These are phyloP conservation scores for Crocallis elinguaria DNA, from an alignment of 2,888 invertebrate species.

Conservation along the genomic window DNA sequence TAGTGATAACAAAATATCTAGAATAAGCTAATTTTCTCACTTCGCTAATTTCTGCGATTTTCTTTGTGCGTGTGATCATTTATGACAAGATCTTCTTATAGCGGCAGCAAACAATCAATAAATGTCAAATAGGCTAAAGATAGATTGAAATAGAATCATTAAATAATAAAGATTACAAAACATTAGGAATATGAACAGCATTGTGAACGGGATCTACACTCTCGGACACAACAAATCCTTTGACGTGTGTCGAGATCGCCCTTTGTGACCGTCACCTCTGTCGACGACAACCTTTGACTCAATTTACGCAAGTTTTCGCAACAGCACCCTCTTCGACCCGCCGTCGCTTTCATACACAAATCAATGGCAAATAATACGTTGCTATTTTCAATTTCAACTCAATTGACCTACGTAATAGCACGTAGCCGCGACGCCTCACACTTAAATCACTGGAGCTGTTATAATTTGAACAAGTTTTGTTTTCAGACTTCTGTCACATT, in stretches of 20 bases:
- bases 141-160: background rate
- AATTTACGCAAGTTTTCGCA: constrained; percentile 66
- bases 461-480: background rate
- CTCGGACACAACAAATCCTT: constrained; percentile 70
- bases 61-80: no score
- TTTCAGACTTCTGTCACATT: no score
- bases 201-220: constrained; percentile 44
- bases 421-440: constrained; percentile 1
- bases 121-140: background rate
- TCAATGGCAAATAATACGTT: constrained; percentile 57
- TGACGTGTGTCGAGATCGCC: constrained; percentile 55
- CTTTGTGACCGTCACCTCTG: constrained; percentile 70
- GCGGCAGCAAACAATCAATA: no score
- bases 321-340: constrained; percentile 60
- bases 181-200: background rate
- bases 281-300: constrained; percentile 74
- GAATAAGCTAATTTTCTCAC: no score
- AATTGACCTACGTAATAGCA: constrained; percentile 24
- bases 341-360: constrained; percentile 65
- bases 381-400: constrained; percentile 50
- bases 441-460: constrained; percentile 6
- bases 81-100: no score
- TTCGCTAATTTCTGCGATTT: no score
- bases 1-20: no score
- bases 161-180: background rate